Evolutionary conservation across 2,113 vertebrate species (phyloP), one percentile per base, ranked within the genome.

Genomic region (Pavo muticus): DNA sequence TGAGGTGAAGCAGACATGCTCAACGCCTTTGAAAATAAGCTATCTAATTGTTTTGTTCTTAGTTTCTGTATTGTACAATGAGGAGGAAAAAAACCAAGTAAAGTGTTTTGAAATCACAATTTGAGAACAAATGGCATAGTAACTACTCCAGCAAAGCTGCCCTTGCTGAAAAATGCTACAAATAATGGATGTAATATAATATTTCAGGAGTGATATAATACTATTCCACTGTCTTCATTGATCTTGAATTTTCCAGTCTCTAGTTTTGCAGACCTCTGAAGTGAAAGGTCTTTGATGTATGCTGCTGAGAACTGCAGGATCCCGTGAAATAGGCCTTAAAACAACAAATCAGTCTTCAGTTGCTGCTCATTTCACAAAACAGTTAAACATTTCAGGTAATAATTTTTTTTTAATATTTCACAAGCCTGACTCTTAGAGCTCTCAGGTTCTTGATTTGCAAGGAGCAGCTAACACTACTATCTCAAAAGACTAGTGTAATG

Each of bases 381-480:
- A 88, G n/a, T 94, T 97, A 90, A 92, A 85, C 54, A 70, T 92
- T 97, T 87, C 44, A 92, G 67, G 80, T 39, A 91, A 47, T 77
- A 79, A 86, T 27, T 6, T 84, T 60, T 60, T 94, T 96, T 96
- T 97, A 54, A 27, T 95, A 95, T 97, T 96, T 96, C 92, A 93
- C 76, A 95, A 74, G 52, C 50, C 42, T 96, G 80, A 21, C 45
- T 95, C 94, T 96, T 94, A 94, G 84, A 95, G 82, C 73, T 95
- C 96, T 95, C 89, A 96, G 87, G 42, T 93, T 95, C 83, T 80
- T 92, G 93, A 94, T 97, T 96, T 98, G 67, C 86, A 95, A 87
- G 73, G 74, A 92, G 60, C 76, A 96, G 90, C 80, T 89, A 94
- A 70, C 87, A 75, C 77, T 95, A 79, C 87, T 84, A 61, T 94